Conservation (phyloP, 2,888 invertebrate genomes). For the Mylabris sibirica region DNA sequence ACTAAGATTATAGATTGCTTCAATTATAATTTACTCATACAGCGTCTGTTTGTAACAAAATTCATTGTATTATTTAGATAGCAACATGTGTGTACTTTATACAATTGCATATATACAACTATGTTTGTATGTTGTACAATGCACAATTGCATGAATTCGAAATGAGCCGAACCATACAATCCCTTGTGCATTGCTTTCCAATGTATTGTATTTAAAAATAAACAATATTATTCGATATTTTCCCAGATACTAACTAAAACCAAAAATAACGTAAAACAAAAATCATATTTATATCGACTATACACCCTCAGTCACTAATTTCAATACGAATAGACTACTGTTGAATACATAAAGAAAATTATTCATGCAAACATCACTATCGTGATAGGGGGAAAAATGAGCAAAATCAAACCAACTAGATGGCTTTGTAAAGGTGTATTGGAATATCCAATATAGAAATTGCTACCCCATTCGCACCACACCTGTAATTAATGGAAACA, state of each 20-base stretch:
- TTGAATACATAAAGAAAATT: not conserved
- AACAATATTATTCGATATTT: not conserved
- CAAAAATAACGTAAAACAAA: not conserved
- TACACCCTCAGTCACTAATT: too few relatives aligned
- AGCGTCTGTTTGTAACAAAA: not conserved
- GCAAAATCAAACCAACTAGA: not conserved
- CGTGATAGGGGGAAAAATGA: not conserved
- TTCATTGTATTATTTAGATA: not conserved
- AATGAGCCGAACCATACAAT: not conserved
- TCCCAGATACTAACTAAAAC: not conserved
- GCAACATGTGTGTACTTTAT: constrained; percentile 11
- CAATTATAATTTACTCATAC: not conserved
- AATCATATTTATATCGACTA: too few relatives aligned
- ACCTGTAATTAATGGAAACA: constrained; percentile 36
- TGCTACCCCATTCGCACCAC: constrained; percentile 35
- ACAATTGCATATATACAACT: not conserved
- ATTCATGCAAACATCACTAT: not conserved
- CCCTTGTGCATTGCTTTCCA: not conserved
- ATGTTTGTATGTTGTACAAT: not conserved
- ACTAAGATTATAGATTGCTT: not conserved
- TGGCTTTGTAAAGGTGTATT: constrained; percentile 1
- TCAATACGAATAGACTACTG: not conserved
- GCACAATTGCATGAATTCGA: not conserved
- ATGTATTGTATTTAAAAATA: constrained; percentile 1
- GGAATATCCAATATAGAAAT: constrained; percentile 35